These are phyloP conservation scores for Notolabrus celidotus DNA, from an alignment of 2,797 vertebrate genomes.

Conservation along the genomic window DNA sequence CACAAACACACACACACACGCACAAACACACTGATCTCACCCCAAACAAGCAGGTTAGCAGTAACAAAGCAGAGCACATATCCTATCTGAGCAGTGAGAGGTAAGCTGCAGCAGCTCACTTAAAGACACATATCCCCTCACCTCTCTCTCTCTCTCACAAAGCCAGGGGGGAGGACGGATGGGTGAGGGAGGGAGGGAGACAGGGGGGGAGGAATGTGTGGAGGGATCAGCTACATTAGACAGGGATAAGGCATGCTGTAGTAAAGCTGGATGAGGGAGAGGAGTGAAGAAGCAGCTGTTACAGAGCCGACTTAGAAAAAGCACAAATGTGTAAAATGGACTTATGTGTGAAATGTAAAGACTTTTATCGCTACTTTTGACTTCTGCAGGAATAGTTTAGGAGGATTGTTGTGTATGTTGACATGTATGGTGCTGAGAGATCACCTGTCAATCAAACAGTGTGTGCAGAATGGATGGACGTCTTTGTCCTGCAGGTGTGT, in stretches of 20 bases:
- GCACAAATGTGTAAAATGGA: constrained; percentile 26
- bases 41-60: constrained; percentile 81
- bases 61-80: constrained; percentile 78
- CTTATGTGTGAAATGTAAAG: constrained; percentile 7
- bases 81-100: constrained; percentile 74
- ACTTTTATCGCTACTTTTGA: constrained; percentile 20
- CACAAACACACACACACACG: constrained; percentile 46
- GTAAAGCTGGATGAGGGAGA: constrained; percentile 70
- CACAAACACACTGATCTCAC: constrained; percentile 67
- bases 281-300: constrained; percentile 45
- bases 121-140: constrained; percentile 77
- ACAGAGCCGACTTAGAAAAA: constrained; percentile 32
- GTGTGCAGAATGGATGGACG: neutral
- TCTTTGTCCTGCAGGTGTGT: too few species aligned
- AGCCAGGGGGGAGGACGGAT: constrained; percentile 43
- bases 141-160: constrained; percentile 63
- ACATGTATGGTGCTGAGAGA: neutral
- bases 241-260: constrained; percentile 68
- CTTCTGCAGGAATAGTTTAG: neutral
- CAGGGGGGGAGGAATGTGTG: constrained; percentile 29
- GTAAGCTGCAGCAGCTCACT: constrained; percentile 77
- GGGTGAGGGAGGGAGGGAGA: constrained; percentile 20
- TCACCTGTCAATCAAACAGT: constrained; percentile 7
- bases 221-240: constrained; percentile 71
- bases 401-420: neutral